Conservation (phyloP, 1,140 invertebrate genomes). For the Holcopasites calliopsidis region DNA sequence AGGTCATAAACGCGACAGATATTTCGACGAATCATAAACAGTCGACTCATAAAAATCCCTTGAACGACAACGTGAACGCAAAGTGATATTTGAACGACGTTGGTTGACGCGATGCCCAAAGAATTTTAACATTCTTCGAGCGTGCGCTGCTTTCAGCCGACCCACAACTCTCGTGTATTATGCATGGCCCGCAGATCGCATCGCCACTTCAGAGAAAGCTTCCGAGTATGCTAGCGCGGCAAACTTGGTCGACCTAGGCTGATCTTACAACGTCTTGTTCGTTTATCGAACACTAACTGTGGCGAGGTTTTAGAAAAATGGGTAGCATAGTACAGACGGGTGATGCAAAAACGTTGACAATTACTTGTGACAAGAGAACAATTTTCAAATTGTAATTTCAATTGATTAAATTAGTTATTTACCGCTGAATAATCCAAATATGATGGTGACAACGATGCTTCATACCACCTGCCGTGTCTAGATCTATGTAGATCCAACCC, state of each 20-base stretch:
- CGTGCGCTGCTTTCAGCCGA: conserved; percentile 19
- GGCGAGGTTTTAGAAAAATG: no score
- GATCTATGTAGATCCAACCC: neutral
- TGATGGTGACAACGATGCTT: neutral
- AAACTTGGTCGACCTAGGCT: neutral
- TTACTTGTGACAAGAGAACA: no score
- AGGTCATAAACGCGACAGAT: conserved; percentile 42
- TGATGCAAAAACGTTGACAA: no score
- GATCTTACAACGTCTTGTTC: neutral
- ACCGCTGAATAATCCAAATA: no score
- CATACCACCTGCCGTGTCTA: neutral
- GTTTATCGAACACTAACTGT: no score
- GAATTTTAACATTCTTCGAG: conserved; percentile 56
- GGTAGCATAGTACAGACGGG: no score
- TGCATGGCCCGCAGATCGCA: conserved; percentile 46
- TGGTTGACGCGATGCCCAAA: conserved; percentile 21
- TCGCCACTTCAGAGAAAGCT: conserved; percentile 22
- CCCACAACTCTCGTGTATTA: conserved; percentile 53
- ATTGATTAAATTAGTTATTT: no score
- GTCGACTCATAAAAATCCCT: conserved; percentile 47
- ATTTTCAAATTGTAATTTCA: no score
- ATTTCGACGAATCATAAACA: conserved; percentile 58
- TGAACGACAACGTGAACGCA: conserved; percentile 13
- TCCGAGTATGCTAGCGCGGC: neutral
- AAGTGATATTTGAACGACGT: conserved; percentile 59